phyloP scores from a whole-genome alignment of 2,113 vertebrate genomes.

The Pangasianodon hypophthalmus region DNA sequence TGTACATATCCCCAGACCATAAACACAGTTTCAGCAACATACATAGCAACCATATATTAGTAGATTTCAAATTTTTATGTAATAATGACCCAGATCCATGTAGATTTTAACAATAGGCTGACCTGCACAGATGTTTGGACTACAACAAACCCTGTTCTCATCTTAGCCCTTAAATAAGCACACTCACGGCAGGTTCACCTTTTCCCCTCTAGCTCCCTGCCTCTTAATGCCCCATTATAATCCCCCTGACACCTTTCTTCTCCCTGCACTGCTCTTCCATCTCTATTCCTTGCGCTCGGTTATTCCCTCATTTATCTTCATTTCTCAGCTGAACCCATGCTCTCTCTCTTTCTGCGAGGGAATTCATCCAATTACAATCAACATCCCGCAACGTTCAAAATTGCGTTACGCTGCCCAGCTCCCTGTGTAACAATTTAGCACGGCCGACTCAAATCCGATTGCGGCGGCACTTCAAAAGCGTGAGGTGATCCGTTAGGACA shows the following conservation, averaged over 20 bases:
- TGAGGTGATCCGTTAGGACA: constrained; percentile 78
- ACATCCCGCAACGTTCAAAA: constrained; percentile 71
- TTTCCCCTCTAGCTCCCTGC: constrained; percentile 66
- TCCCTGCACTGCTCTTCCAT: constrained; percentile 65
- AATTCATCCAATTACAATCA: constrained; percentile 84
- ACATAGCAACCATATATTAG: neutral
- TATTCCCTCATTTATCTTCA: constrained; percentile 82
- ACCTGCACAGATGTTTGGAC: constrained; percentile 10
- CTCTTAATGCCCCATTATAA: constrained; percentile 75
- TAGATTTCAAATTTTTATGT: neutral
- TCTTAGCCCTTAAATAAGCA: constrained; percentile 30
- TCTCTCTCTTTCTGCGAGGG: constrained; percentile 75
- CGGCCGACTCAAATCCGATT: constrained; percentile 75
- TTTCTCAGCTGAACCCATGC: constrained; percentile 70
- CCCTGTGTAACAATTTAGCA: constrained; percentile 78
- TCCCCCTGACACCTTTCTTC: constrained; percentile 53
- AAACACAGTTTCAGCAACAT: neutral
- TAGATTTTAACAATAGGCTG: neutral
- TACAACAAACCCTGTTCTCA: constrained; percentile 7
- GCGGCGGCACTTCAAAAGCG: constrained; percentile 74
- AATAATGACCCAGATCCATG: neutral
- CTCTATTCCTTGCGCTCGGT: constrained; percentile 66
- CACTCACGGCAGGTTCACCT: constrained; percentile 63
- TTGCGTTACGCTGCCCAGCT: constrained; percentile 70
- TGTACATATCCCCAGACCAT: neutral